phyloP scores from a whole-genome alignment of 2,113 vertebrate species.

The Heterocephalus glaber region DNA sequence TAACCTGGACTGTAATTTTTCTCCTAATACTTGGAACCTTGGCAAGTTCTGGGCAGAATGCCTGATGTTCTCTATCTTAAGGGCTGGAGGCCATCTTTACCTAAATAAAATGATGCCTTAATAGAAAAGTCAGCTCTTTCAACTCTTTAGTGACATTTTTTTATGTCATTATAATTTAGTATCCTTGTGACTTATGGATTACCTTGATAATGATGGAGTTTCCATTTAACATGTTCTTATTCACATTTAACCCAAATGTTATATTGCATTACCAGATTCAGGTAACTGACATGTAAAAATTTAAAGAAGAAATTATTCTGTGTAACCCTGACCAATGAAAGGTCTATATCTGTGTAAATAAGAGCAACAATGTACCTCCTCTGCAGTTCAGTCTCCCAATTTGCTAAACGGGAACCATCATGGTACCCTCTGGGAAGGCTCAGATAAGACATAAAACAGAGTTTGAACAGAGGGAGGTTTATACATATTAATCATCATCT shows the following conservation, averaged over 20 bases:
- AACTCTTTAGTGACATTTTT: constrained; percentile 54
- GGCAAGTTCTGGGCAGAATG: constrained; percentile 58
- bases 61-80: constrained; percentile 53
- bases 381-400: background rate
- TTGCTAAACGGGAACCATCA: background rate
- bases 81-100: constrained; percentile 12
- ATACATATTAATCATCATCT: background rate
- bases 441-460: background rate
- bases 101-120: constrained; percentile 59
- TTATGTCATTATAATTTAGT: background rate
- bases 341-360: background rate
- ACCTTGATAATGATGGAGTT: background rate
- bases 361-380: background rate
- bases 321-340: background rate
- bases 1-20: constrained; percentile 57
- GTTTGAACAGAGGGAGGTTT: too few relatives aligned
- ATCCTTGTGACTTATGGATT: background rate
- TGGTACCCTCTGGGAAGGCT: background rate
- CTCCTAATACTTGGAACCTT: constrained; percentile 24
- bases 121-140: constrained; percentile 38
- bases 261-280: background rate
- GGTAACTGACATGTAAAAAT: background rate
- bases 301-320: background rate
- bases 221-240: background rate
- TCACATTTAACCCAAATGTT: background rate